Base-by-base conservation (phyloP, 2,797 vertebrate genomes). In the Pangasius larnaudii region DNA sequence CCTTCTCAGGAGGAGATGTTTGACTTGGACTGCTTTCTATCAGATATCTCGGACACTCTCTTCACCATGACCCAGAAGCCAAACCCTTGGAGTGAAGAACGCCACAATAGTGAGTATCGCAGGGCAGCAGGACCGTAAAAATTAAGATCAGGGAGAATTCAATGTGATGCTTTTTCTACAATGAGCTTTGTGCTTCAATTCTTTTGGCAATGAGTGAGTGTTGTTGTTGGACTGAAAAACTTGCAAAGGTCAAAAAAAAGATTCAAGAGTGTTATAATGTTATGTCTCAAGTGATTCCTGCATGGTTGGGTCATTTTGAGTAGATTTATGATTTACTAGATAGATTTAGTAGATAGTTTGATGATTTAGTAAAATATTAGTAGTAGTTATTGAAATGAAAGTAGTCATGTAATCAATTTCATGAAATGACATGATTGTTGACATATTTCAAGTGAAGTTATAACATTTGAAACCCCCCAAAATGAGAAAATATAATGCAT, bases 31-130 rank as follows among this genome's bases (percentile, higher is more conserved):
- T 97, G 96, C 92, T 98, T 99, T 89, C 94, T 99, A 92, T 99
- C 97, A 0, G 98, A 99, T 92, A 99, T 99, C 94, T 99, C 98
- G 0, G 98, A 99, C 94, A 99, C 98, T 0, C 96, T 99, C 89
- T 99, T 99, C 96, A 99, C 98, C 93, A 99, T 98, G 97, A 99
- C 98, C 0, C 98, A 99, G 90, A 95, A 94, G 42, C 95, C 97
- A 6, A 96, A 94, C 6, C 88, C 96, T 58, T 97, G 97, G 93
- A 94, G 96, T 89, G 94, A 90, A 1, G 94, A 96, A 71, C 93
- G 96, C 0, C 96, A 98, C 74, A 97, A 97, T 3, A 95, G 98
- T 98, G 94, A 93, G 96, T 95, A 86, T 46, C 49, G 7, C 1
- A 36, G n/a, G 30, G 9, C 30, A 42, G 3, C 8, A n/a, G 22